Conservation (phyloP, 64 coral and sea anemone species). For the Stichodactyla mertensii region DNA sequence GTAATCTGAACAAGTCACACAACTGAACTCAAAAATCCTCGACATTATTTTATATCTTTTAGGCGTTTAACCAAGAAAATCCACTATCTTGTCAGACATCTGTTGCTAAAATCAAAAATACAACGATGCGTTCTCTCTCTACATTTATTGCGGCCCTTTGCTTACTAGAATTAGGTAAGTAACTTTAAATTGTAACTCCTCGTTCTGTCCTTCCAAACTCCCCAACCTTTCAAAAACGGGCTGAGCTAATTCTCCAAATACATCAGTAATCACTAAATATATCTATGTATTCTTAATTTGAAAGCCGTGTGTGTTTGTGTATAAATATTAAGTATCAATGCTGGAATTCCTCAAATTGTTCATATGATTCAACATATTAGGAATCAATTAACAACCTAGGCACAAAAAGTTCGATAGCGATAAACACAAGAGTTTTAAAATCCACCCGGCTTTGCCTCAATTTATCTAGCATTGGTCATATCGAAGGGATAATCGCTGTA, state of each 20-base stretch:
- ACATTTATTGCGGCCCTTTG: background rate
- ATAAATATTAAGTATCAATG: background rate
- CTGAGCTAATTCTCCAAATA: too few relatives aligned
- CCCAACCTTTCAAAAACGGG: too few relatives aligned
- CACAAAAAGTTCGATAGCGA: background rate
- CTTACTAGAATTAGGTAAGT: background rate
- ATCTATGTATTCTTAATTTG: background rate
- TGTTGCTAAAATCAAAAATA: background rate
- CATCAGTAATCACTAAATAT: too few relatives aligned
- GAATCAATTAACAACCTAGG: background rate
- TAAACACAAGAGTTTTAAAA: background rate
- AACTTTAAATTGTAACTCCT: background rate
- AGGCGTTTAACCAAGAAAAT: background rate
- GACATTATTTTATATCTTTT: background rate
- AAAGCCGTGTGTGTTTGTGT: too few relatives aligned
- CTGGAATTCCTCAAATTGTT: background rate
- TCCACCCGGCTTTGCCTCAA: background rate
- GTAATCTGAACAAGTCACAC: background rate
- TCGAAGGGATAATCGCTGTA: background rate
- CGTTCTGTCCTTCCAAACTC: background rate
- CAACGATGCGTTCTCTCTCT: background rate
- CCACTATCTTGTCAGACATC: background rate
- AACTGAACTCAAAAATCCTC: background rate
- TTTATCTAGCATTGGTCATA: background rate
- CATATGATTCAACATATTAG: background rate